Evolutionary conservation across 2,888 invertebrate species (phyloP), one percentile per base, ranked within the genome.

Genomic region (Carabus problematicus): DNA sequence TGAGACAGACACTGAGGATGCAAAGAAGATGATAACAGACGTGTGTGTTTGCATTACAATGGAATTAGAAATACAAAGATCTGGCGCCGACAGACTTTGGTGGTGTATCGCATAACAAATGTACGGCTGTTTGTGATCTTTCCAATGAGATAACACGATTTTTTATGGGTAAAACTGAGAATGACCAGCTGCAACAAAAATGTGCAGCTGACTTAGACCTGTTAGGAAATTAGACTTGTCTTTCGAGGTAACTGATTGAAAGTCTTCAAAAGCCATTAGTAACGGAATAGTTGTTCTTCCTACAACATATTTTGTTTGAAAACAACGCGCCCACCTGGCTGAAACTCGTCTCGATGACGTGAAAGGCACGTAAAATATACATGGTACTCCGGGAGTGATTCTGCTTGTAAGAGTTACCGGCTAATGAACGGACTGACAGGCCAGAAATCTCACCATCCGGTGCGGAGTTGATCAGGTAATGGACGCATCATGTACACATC

Each of bases 401-500:
- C 3, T 29, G 29, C 6, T 29, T 52, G 52, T 52, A 16, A 52
- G 19, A 52, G 14, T 52, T 52, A 18, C 18, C 49, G 56, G 64
- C 29, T 64, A 64, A 64, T 54, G 56, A 45, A 64, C 49, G 19
- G 49, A 45, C 39, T 62, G 62, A 62, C 62, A 49, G n/a, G 14
- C 12, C 14, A n/a, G 49, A 49, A 60, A 62, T 19, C 19, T 62
- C 39, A n/a, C 19, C 6, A 55, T n/a, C 58, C n/a, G 12, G 58
- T 16, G 14, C 9, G 14, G 60, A 49, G 62, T 62, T 69, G 61
- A 69, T 69, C 56, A 69, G 77, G 76, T 79, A 78, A 79, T 78
- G 79, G 79, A 79, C 75, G 75, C 77, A 74, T 75, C 78, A 74
- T 78, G 78, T 77, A 73, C 71, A 75, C 75, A 76, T 78, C 78